Evolutionary conservation across 2,113 vertebrate species (phyloP).

Genomic region (Vombatus ursinus): DNA sequence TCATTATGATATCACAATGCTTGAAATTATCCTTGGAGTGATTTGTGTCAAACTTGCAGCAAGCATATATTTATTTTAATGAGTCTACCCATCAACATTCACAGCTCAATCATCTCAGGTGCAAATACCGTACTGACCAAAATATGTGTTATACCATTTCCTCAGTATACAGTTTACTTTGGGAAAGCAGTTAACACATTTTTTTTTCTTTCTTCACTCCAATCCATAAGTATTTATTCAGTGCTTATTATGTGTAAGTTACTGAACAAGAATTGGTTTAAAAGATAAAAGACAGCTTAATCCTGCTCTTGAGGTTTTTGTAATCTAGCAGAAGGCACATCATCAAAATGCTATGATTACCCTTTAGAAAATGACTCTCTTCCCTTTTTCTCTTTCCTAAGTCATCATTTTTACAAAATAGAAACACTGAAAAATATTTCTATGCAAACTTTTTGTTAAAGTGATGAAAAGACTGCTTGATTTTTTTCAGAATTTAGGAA

Average conservation of each 20-base stretch:
- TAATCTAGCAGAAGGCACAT: neutral
- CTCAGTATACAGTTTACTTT: neutral
- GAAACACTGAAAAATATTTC: neutral
- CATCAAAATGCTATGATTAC: neutral
- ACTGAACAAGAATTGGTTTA: neutral
- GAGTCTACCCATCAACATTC: neutral
- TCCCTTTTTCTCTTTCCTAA: neutral
- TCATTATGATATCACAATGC: too few relatives aligned
- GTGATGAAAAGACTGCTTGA: neutral
- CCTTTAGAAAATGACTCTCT: neutral
- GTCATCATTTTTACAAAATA: neutral
- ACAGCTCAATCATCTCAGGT: neutral
- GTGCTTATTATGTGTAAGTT: neutral
- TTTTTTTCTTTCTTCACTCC: neutral
- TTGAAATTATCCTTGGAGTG: neutral
- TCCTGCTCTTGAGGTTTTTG: neutral
- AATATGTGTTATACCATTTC: neutral
- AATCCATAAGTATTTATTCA: neutral
- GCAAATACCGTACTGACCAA: neutral
- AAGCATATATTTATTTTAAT: neutral
- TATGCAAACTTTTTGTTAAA: neutral
- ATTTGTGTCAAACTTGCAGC: neutral
- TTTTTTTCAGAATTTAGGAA: neutral
- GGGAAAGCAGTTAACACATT: neutral
- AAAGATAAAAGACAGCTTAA: neutral